Base-by-base conservation (phyloP, 1,140 invertebrate species). In the Zaprionus ghesquierei region DNA sequence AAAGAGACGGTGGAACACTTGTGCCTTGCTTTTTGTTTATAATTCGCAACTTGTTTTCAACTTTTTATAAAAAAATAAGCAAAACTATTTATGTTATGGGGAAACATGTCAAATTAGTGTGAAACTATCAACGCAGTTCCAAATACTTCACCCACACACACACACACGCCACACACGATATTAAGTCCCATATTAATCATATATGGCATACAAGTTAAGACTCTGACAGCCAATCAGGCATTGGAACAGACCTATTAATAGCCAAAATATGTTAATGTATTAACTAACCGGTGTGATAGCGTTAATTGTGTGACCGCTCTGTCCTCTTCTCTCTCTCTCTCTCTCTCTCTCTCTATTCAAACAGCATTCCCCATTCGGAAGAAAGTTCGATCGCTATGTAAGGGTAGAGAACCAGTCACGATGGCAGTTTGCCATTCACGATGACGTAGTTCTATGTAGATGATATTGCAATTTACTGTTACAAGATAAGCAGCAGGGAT, bases 391-490 rank as follows among this genome's bases (percentile, higher is more conserved):
- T 20, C 44, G 18, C 33, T 25, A 41, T 20, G 20, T 2, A 44
- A 59, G 62, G 33, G 69, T 46, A 71, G 15, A 38, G 18, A 50
- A 29, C 53, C 27, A 66, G 69, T 71, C 62, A 65, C 63, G 50
- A 61, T 73, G 66, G 64, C 49, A 55, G 13, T 41, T 61, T 44
- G 55, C 61, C 50, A 63, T 25, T 69, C 56, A 56, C 50, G 18
- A 61, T 69, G 64, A 73, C 56, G 41, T 10, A 23, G 56, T 61
- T 65, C 6, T 69, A 55, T 59, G 44, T 51, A 29, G 53, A 65
- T 65, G 55, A 78, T 75, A 76, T 76, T 62, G 75, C 58, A 72
- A 79, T 46, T 22, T 27, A 25, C 10, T 54, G 38, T 53, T 44
- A 54, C 12, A 54, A 54, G 53, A 46, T 65, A 23, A 27, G 51